Percentiles rank a stretch among this genome's conserved stretches.
Evolutionary conservation across 2,888 invertebrate genomes (phyloP).

Genomic region (Caenorhabditis sp.): DNA sequence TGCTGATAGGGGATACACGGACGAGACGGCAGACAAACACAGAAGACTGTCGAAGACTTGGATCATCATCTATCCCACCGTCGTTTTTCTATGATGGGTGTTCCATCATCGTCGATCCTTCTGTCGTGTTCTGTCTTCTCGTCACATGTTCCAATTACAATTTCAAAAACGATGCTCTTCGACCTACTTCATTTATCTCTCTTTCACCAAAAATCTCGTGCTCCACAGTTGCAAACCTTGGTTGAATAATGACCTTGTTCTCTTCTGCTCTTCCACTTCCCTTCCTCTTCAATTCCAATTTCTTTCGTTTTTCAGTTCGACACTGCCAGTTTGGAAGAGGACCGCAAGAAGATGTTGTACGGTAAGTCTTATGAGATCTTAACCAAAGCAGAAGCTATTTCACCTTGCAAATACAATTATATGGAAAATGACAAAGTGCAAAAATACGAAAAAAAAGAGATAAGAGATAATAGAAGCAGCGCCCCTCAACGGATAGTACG

Average conservation of each 20-base stretch:
- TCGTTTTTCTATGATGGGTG: slow-evolving; percentile 47
- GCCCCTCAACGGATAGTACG: slow-evolving; percentile 40
- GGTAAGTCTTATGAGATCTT: slow-evolving; percentile 37
- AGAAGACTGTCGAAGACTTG: slow-evolving; percentile 35
- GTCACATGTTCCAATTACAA: neutral
- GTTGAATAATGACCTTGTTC: slow-evolving; percentile 42
- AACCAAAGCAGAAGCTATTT: slow-evolving; percentile 5
- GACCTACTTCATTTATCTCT: slow-evolving; percentile 10
- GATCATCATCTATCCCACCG: slow-evolving; percentile 47
- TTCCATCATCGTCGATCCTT: slow-evolving; percentile 27
- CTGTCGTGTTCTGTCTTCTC: slow-evolving; percentile 29
- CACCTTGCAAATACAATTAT: slow-evolving; percentile 25
- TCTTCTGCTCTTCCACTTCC: slow-evolving; percentile 13
- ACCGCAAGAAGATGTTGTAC: slow-evolving; percentile 63
- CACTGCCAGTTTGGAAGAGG: slow-evolving; percentile 63
- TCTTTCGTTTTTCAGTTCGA: slow-evolving; percentile 55
- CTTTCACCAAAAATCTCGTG: slow-evolving; percentile 2
- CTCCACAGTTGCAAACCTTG: slow-evolving; percentile 3
- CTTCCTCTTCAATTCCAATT: slow-evolving; percentile 16
- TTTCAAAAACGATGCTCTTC: slow-evolving; percentile 19
- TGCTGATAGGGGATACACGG: slow-evolving; percentile 48
- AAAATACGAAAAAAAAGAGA: slow-evolving; percentile 22
- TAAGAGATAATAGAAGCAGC: slow-evolving; percentile 24
- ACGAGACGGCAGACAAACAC: slow-evolving; percentile 50
- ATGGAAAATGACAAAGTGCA: slow-evolving; percentile 36